Evolutionary conservation across 2,113 vertebrate genomes (phyloP), one percentile per base, ranked within the genome.

Genomic region (Atrichornis clamosus): DNA sequence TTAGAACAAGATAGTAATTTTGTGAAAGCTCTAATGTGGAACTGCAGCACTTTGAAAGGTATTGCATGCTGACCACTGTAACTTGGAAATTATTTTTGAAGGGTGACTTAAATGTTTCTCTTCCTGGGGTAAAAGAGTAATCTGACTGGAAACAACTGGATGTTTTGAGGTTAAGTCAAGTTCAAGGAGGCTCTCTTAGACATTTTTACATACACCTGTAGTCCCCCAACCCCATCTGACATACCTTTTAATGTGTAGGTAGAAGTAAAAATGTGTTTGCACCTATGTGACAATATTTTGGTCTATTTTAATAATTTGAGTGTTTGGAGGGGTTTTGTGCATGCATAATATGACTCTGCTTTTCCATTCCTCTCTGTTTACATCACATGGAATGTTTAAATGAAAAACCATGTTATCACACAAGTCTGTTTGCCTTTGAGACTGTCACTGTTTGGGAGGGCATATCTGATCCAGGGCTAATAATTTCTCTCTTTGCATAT

Each of bases 341-440:
- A 37, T 64, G 7, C 17, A 7, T 81, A 77, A 19, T 62, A 15
- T 41, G 13, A 42, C 35, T 42, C 14, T 59, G 39, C 15, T 76
- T 92, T 72, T 82, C 20, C 47, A 42, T 89, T 78, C 37, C 6
- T 65, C 21, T 88, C 13, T 13, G 1, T 91, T 67, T 53, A 67
- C 73, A 41, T 67, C 21, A 30, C 26, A 6, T 21, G 18, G 30
- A 37, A 39, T 46, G 5, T 55, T 84, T 70, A 67, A 78, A 28
- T 50, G 15, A 65, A 62, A 81, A 91, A 20, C 7, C 11, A 5
- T 0, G 0, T 52, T 77, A 41, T 41, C 33, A 13, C 11, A 13
- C 8, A 11, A 7, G 17, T 70, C 87, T 81, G 1, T 91, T 73
- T 74, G 22, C 18, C n/a, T 87, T 69, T 62, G 55, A 39, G 22